Conservation (phyloP, 2,113 vertebrate genomes). For the Benitochromis conjunctus region DNA sequence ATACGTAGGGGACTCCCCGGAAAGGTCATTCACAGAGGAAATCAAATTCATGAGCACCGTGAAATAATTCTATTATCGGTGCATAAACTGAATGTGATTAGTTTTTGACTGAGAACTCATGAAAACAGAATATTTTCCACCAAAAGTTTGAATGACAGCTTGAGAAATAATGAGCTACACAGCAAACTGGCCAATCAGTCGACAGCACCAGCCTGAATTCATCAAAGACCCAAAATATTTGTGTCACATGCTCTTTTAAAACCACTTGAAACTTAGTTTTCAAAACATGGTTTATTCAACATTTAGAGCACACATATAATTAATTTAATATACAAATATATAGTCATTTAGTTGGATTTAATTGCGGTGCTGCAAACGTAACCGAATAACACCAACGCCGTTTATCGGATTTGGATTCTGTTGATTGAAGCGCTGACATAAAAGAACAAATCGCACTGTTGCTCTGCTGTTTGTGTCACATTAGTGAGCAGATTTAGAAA, state of each 20-base stretch:
- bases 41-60: accelerated
- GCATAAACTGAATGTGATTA: background rate
- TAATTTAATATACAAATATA: background rate
- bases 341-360: background rate
- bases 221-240: background rate
- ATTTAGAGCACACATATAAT: too few species aligned
- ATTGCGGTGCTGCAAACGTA: background rate
- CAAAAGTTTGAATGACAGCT: background rate
- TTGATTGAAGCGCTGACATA: background rate
- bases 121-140: background rate
- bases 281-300: too few species aligned
- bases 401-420: background rate
- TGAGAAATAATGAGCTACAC: background rate
- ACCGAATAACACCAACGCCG: background rate
- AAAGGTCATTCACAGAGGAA: background rate
- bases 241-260: background rate
- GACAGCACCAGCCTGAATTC: background rate
- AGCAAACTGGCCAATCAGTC: background rate
- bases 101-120: background rate
- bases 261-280: background rate
- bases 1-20: background rate
- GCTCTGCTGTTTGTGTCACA: background rate
- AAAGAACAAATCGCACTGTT: background rate
- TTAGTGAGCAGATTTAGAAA: background rate
- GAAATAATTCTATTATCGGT: background rate